Percentiles rank a stretch among this genome's conserved stretches.
phyloP scores from a whole-genome alignment of 2,797 vertebrate genomes.

The Ctenosaura bakeri region DNA sequence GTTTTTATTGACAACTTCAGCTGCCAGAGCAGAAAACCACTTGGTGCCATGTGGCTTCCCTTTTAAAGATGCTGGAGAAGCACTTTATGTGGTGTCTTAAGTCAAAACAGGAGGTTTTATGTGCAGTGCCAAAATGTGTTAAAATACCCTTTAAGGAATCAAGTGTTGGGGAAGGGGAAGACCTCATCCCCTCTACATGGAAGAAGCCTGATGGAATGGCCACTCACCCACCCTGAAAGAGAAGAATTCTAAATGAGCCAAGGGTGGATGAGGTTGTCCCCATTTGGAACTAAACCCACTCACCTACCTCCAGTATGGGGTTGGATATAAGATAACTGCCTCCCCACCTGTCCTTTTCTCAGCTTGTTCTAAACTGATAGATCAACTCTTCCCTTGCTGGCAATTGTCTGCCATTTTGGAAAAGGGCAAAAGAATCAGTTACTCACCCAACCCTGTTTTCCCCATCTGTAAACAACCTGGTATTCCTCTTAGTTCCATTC shows the following conservation, averaged over 20 bases:
- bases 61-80: neutral
- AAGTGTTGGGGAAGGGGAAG: neutral
- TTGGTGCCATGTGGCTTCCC: neutral
- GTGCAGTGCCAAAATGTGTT: slow-evolving; percentile 32
- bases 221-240: neutral
- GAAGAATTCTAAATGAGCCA: neutral
- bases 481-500: neutral
- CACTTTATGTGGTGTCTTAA: neutral
- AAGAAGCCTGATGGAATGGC: neutral
- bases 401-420: slow-evolving; percentile 23
- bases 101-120: neutral
- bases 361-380: neutral
- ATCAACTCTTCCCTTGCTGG: neutral
- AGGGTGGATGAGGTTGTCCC: neutral
- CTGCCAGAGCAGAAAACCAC: neutral
- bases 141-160: slow-evolving; percentile 3
- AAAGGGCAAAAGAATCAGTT: neutral
- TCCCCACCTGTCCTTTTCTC: neutral
- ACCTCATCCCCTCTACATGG: neutral
- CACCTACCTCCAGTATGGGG: slow-evolving; percentile 8
- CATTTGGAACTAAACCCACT: neutral
- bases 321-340: neutral
- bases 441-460: neutral
- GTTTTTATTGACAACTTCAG: neutral
- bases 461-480: neutral